Conservation (phyloP, 2,113 vertebrate genomes). For the Anguilla japonica region DNA sequence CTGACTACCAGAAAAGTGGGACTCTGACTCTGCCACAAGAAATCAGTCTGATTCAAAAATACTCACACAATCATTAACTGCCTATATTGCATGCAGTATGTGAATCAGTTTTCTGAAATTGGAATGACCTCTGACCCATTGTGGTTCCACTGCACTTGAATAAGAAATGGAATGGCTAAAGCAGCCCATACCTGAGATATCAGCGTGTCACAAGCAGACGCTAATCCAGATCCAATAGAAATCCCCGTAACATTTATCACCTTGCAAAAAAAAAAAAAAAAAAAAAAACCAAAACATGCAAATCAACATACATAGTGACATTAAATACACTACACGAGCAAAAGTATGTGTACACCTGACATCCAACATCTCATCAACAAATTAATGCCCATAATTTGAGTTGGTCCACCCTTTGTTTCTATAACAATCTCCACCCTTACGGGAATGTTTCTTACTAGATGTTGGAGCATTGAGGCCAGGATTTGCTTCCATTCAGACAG, state of each 20-base stretch:
- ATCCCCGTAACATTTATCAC: slow-evolving; percentile 84
- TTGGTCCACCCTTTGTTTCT: no score
- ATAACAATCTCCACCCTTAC: no score
- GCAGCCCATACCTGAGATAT: slow-evolving; percentile 84
- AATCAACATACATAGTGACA: neutral
- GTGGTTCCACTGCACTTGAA: neutral
- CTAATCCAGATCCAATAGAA: slow-evolving; percentile 80
- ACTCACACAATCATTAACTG: neutral
- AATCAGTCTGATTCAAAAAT: neutral
- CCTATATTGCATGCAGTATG: neutral
- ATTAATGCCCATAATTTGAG: no score
- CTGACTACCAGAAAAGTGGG: no score
- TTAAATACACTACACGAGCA: neutral
- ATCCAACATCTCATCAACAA: no score
- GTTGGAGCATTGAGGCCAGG: no score
- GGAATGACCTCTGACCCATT: neutral
- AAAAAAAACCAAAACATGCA: neutral
- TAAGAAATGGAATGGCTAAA: neutral
- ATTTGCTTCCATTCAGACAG: no score
- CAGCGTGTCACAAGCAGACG: slow-evolving; percentile 86
- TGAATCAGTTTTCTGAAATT: neutral
- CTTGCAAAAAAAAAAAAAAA: slow-evolving; percentile 56
- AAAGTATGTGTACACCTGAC: no score
- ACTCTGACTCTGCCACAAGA: neutral
- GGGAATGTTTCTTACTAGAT: no score